Conservation (phyloP, 1,140 invertebrate genomes). For the Episyrphus balteatus region DNA sequence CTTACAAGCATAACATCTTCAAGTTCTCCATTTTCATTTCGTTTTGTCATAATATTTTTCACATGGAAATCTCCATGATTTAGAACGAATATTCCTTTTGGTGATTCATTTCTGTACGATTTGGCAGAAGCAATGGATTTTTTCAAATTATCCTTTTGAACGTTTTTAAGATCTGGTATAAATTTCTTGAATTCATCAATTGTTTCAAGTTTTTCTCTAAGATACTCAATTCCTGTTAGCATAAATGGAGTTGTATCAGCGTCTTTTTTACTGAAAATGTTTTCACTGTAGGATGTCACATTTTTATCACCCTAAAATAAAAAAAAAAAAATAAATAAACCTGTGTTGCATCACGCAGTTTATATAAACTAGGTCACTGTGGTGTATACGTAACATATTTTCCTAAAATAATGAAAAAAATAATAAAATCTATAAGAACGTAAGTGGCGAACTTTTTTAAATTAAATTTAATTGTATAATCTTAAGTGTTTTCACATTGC, state of each 20-base stretch:
- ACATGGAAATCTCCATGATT: constrained; percentile 1
- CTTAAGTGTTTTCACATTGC: too few relatives aligned
- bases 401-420: too few relatives aligned
- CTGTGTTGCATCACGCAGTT: too few relatives aligned
- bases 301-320: not conserved
- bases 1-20: not conserved
- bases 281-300: too few relatives aligned
- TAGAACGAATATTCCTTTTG: not conserved
- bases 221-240: not conserved
- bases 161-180: not conserved
- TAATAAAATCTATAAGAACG: too few relatives aligned
- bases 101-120: not conserved
- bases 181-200: not conserved
- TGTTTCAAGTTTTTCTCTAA: not conserved
- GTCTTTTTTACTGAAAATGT: too few relatives aligned
- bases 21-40: not conserved
- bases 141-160: not conserved
- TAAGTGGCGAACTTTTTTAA: too few relatives aligned
- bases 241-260: not conserved
- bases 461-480: too few relatives aligned
- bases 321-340: not conserved
- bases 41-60: not conserved
- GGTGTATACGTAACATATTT: too few relatives aligned
- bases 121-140: not conserved
- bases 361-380: too few relatives aligned